Conservation (phyloP, 2,888 invertebrate genomes). For the Thelaira solivaga region DNA sequence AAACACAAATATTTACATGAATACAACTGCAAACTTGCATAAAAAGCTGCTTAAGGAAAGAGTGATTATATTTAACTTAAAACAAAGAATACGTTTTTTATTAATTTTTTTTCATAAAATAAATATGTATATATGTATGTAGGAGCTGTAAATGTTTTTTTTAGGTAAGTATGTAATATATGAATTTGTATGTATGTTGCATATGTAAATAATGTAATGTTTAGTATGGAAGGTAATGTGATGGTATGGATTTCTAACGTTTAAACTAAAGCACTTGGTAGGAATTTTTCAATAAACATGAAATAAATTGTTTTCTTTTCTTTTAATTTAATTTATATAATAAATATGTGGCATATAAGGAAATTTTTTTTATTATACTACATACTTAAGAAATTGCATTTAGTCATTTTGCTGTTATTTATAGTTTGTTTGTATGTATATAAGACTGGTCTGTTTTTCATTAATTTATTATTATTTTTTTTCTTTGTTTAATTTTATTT, state of each 20-base stretch:
- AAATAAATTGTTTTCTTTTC: slow-evolving; percentile 59
- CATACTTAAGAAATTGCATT: slow-evolving; percentile 27
- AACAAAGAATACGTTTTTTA: not conserved
- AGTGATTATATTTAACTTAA: not conserved
- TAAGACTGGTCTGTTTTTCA: slow-evolving; percentile 37
- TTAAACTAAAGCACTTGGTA: slow-evolving; percentile 60
- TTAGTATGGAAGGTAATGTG: slow-evolving; percentile 26
- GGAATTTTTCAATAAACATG: slow-evolving; percentile 60
- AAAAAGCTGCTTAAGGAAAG: not conserved
- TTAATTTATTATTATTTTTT: too few relatives aligned
- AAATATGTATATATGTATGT: slow-evolving; percentile 18
- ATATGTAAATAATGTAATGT: slow-evolving; percentile 7
- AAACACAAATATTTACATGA: slow-evolving; percentile 2
- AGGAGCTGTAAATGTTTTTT: slow-evolving; percentile 8
- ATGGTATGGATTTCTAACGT: slow-evolving; percentile 42
- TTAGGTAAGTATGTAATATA: not conserved
- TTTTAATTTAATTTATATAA: slow-evolving; percentile 54
- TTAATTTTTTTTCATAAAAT: too few relatives aligned
- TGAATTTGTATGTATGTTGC: not conserved
- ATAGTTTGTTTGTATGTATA: slow-evolving; percentile 26
- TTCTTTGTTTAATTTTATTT: too few relatives aligned
- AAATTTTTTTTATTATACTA: slow-evolving; percentile 17
- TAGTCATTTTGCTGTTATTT: slow-evolving; percentile 9
- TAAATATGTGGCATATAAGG: slow-evolving; percentile 26
- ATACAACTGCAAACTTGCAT: slow-evolving; percentile 6